Evolutionary conservation across 2,797 vertebrate genomes (phyloP), one percentile per base, ranked within the genome.

Genomic region (Harpagifer antarcticus): DNA sequence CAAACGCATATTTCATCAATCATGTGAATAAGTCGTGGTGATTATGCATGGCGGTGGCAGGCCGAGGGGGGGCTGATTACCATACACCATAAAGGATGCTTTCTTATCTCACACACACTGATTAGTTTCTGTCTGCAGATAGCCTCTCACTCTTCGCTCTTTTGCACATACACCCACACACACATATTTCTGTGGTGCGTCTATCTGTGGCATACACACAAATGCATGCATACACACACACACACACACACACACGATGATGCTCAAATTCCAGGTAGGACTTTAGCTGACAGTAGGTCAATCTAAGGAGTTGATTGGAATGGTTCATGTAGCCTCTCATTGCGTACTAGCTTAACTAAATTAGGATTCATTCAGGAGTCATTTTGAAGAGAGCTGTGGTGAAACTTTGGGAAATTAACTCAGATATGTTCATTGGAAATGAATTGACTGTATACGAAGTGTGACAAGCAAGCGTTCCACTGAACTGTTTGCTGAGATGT

Each of bases 1-100:
- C 86, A 94, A 91, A 93, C 86, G 87, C 91, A 94, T 94, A 95
- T 95, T 95, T 95, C 93, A 94, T 95, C 93, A 95, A 94, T 93
- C 92, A 92, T 95, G 91, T 93, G 92, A 95, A 95, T 95, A 93
- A 93, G 91, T 92, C 81, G 80, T 89, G 86, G 94, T 95, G 92
- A 95, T 95, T 94, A 95, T 96, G 93, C 93, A 93, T 92, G 88
- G 89, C 55, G 86, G 88, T 89, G 91, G 89, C 89, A 86, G 89
- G 87, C 88, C 60, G 73, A 70, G 87, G 84, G 84, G 79, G 89
- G 87, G 89, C 86, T 94, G 94, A 95, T 95, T 95, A 93, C 92
- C 93, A 94, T 95, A 95, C 89, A 94, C 93, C 93, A 94, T 95
- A 95, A 95, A 95, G 91, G 88, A 92, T 82, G 91, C 91, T 94